Base-by-base conservation (phyloP, 2,888 invertebrate genomes). In the Nudaria mundana region DNA sequence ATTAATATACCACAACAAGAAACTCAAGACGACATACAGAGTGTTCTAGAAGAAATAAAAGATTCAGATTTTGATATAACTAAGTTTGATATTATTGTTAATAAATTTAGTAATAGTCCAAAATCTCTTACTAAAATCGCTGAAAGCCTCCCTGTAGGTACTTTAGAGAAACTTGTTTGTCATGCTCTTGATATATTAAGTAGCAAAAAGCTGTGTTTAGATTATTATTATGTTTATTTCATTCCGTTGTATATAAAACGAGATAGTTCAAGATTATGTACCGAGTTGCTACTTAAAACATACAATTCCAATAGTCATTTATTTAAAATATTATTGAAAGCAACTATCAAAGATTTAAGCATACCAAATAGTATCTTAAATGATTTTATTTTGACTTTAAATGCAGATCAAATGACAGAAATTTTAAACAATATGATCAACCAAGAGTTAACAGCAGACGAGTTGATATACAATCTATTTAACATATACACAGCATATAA, bases 401-500 rank as follows among this genome's bases (percentile, higher is more conserved):
- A 63, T 3, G 32, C 38, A 1, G 28, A 35, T 0, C 55, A 68
- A 1, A 53, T 63, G 14, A 42, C 48, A 0, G 46, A 52, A 1
- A 66, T 81, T 1, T 12, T 84, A 1, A 45, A 52, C 8, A 46
- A 23, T 0, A n/a, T 84, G 0, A 41, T 54, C 1, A 40, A 52
- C 0, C 42, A 65, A 2, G 63, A 78, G 20, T 37, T 82, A 7
- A 36, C 62, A 0, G 3, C 45, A 0, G 56, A 72, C 25, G 52
- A 67, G 2, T 81, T 85, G 30, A 12, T 53, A 1, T 52, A 72
- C 23, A 72, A 82, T 32, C 15, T 84, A 2, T 58, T 68, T 12
- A 51, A 66, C 2, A 64, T 86, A n/a, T 56, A 58, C n/a, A 47
- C 50, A 14, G 62, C 70, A 0, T 87, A 84, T 34, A 79, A 73